A percentile compares a stretch with the other conserved stretches of the same genome.
Conservation (phyloP, 1,140 invertebrate species). For the Globodera ellingtonae region DNA sequence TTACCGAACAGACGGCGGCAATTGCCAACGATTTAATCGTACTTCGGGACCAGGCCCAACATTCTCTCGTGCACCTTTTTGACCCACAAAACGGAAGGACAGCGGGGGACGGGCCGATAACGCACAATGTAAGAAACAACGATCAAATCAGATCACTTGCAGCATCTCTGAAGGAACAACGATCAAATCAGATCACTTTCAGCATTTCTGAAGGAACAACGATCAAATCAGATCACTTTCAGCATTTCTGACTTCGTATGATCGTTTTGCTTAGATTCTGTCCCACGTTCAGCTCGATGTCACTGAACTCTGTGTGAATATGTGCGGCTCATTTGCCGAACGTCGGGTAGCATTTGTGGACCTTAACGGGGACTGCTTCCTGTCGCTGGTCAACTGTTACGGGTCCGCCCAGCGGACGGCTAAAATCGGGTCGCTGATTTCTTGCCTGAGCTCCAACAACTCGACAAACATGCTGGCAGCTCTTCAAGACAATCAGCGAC, state of each 20-base stretch:
- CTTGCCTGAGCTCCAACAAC: slow-evolving; percentile 80
- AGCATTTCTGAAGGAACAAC: slow-evolving; percentile 1
- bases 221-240: slow-evolving; percentile 20
- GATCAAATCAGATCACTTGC: too few species aligned
- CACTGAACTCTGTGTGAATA: slow-evolving; percentile 77
- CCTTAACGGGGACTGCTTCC: slow-evolving; percentile 78
- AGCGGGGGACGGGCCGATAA: slow-evolving; percentile 73
- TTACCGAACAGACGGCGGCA: slow-evolving; percentile 73
- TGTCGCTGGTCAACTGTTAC: slow-evolving; percentile 74
- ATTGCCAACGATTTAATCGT: slow-evolving; percentile 76
- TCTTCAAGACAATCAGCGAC: slow-evolving; percentile 76
- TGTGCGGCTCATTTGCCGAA: slow-evolving; percentile 75
- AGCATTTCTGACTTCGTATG: too few species aligned
- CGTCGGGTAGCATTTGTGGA: slow-evolving; percentile 80
- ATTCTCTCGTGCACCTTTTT: slow-evolving; percentile 83
- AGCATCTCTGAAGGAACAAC: too few species aligned
- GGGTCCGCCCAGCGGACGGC: slow-evolving; percentile 70
- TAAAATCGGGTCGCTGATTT: slow-evolving; percentile 78
- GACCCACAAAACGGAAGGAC: slow-evolving; percentile 77
- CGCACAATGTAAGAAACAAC: slow-evolving; percentile 66
- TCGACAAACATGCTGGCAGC: slow-evolving; percentile 81
- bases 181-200: too few species aligned
- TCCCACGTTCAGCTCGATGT: neutral
- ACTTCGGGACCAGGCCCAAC: slow-evolving; percentile 79
- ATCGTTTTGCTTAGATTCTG: too few species aligned